A percentile compares a stretch with the other conserved stretches of the same genome.
Conservation (phyloP, 2,888 invertebrate genomes). For the Trissoscelio sp. region DNA sequence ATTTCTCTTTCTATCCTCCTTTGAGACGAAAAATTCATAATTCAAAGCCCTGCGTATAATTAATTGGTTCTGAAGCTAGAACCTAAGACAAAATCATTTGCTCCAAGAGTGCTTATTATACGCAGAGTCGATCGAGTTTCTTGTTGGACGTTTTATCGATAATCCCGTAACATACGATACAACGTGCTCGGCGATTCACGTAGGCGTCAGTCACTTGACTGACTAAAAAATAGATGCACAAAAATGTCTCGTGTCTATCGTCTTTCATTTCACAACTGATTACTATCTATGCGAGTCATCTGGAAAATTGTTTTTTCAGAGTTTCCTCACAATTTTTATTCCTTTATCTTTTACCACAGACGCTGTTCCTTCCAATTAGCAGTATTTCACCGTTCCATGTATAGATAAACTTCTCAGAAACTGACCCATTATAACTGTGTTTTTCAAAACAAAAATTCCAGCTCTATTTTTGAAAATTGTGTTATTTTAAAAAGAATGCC, state of each 20-base stretch:
- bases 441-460: constrained; percentile 23
- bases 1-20: constrained; percentile 14
- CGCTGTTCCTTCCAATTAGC: constrained; percentile 32
- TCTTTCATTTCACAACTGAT: constrained; percentile 63
- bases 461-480: constrained; percentile 6
- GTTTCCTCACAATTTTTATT: constrained; percentile 11
- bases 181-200: constrained; percentile 49
- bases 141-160: constrained; percentile 70
- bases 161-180: constrained; percentile 69
- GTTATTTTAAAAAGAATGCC: constrained; percentile 38
- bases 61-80: constrained; percentile 47
- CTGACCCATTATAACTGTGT: constrained; percentile 28
- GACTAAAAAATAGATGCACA: constrained; percentile 30
- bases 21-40: constrained; percentile 54
- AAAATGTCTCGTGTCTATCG: constrained; percentile 31
- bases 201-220: constrained; percentile 68
- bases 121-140: constrained; percentile 44
- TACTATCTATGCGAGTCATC: constrained; percentile 35
- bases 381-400: constrained; percentile 30
- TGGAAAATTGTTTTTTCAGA: constrained; percentile 34
- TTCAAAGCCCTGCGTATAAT: constrained; percentile 63
- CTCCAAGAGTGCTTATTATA: constrained; percentile 40
- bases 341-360: constrained; percentile 16
- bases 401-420: constrained; percentile 50
- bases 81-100: constrained; percentile 56